Percentiles rank a stretch among this genome's conserved stretches.
These are phyloP conservation scores for Chrysotoxum bicinctum DNA, from an alignment of 2,888 invertebrate species.

Conservation along the genomic window DNA sequence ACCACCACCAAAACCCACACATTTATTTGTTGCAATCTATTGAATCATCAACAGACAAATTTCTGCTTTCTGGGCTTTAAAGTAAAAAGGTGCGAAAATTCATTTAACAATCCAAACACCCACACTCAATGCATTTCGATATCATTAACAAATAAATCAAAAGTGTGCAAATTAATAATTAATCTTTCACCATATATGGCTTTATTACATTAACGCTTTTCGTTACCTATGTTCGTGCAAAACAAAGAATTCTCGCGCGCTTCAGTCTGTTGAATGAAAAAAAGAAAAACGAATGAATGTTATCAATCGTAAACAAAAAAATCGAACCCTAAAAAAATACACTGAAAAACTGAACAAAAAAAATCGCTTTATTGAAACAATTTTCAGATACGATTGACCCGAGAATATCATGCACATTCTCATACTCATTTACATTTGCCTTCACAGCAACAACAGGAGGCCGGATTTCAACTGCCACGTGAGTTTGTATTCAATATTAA, in stretches of 20 bases:
- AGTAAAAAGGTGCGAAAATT: constrained; percentile 54
- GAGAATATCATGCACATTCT: constrained; percentile 95
- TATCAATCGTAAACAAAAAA: constrained; percentile 40
- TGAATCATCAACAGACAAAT: constrained; percentile 62
- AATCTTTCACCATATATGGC: constrained; percentile 53
- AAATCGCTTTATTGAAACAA: constrained; percentile 79
- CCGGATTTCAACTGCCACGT: constrained; percentile 85
- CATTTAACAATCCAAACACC: constrained; percentile 59
- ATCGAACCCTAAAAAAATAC: constrained; percentile 56
- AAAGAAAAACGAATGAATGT: constrained; percentile 44
- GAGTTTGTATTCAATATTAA: constrained; percentile 81
- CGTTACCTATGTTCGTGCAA: constrained; percentile 31
- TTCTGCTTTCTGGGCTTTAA: constrained; percentile 38
- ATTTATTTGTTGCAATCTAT: constrained; percentile 48
- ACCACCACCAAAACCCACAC: constrained; percentile 26
- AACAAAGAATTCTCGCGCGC: constrained; percentile 50
- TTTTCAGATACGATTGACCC: constrained; percentile 94
- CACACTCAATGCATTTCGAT: constrained; percentile 50
- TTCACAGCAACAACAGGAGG: constrained; percentile 89
- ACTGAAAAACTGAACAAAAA: constrained; percentile 74
- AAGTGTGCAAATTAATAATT: constrained; percentile 60
- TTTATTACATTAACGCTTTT: constrained; percentile 64
- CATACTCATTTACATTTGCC: constrained; percentile 96
- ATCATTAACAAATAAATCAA: constrained; percentile 22
- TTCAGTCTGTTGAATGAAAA: constrained; percentile 67